Percentiles rank a stretch among this genome's conserved stretches.
phyloP scores from a whole-genome alignment of 2,797 vertebrate species.

The Coccyzus lansbergi region DNA sequence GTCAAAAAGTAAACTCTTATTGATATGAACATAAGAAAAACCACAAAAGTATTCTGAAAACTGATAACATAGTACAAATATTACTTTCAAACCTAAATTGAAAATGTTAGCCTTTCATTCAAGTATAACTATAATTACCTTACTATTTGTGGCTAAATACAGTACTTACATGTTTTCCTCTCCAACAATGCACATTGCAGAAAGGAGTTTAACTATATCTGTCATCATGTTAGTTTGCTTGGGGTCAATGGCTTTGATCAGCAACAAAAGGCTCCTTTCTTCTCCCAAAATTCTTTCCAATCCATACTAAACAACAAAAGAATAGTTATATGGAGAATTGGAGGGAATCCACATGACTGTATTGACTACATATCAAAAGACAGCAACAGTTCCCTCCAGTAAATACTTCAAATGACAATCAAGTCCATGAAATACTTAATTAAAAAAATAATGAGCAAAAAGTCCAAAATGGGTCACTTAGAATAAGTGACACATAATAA shows the following conservation, averaged over 20 bases:
- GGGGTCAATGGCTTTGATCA: conserved; percentile 91
- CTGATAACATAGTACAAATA: not conserved
- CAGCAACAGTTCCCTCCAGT: not conserved
- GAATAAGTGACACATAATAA: too few species aligned
- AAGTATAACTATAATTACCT: not conserved
- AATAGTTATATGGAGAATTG: conserved; percentile 8
- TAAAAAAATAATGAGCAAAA: not conserved
- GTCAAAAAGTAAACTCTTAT: not conserved
- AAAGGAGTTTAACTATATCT: conserved; percentile 94
- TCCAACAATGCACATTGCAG: conserved; percentile 96
- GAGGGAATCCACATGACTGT: not conserved
- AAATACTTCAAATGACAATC: not conserved
- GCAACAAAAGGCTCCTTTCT: conserved; percentile 89
- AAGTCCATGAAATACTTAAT: not conserved
- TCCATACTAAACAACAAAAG: conserved; percentile 85
- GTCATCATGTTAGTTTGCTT: conserved; percentile 93
- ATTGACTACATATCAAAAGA: not conserved
- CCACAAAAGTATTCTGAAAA: not conserved
- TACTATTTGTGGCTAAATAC: not conserved
- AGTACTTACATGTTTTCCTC: conserved; percentile 94
- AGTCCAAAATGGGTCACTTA: not conserved
- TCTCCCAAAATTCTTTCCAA: conserved; percentile 95
- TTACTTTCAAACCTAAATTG: not conserved
- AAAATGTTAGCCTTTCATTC: not conserved
- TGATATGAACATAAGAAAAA: not conserved